Evolutionary conservation across 2,113 vertebrate genomes (phyloP).

Genomic region (Parotia lawesii): DNA sequence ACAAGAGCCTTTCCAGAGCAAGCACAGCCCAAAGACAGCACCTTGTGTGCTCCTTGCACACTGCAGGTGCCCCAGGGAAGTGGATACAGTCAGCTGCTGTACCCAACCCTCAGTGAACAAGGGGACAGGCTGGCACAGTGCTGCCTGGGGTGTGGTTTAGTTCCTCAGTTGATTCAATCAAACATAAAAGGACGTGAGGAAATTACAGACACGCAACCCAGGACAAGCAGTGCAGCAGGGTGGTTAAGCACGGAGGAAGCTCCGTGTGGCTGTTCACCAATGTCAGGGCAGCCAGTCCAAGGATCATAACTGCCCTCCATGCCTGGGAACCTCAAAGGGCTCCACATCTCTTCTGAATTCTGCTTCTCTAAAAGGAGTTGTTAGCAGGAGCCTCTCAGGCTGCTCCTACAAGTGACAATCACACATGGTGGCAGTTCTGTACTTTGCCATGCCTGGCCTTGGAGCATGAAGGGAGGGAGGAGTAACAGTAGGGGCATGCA

Average conservation of each 20-base stretch:
- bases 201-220: background rate
- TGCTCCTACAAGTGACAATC: background rate
- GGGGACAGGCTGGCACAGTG: background rate
- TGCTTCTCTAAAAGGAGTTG: background rate
- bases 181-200: background rate
- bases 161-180: background rate
- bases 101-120: background rate
- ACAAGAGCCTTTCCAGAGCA: background rate
- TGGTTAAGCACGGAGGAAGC: background rate
- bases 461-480: background rate
- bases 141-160: background rate
- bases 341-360: background rate
- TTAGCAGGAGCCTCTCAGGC: background rate
- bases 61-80: background rate
- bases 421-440: background rate
- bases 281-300: background rate
- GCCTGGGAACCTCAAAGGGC: background rate
- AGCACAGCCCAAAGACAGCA: background rate
- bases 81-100: accelerated
- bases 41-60: accelerated
- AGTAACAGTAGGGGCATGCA: background rate
- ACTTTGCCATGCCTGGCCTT: background rate
- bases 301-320: background rate
- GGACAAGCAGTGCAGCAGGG: background rate
- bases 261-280: background rate